Conservation (phyloP, 2,888 invertebrate genomes). For the Troides helena region DNA sequence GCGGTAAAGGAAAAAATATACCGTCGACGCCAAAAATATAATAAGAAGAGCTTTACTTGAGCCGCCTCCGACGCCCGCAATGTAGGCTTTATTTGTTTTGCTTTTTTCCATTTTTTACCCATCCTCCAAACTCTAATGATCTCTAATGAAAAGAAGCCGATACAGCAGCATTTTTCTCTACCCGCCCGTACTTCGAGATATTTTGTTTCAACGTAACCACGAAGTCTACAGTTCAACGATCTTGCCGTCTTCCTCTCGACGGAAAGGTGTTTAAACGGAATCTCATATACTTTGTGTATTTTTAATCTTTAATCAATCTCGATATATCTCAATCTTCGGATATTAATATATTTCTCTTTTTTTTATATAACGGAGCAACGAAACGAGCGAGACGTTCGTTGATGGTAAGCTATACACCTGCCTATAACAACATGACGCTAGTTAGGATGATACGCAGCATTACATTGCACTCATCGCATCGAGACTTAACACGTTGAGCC, state of each 20-base stretch:
- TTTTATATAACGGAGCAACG: too few relatives aligned
- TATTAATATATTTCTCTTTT: neutral
- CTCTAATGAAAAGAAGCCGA: slow-evolving; percentile 71
- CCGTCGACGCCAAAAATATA: slow-evolving; percentile 17
- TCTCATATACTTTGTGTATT: neutral
- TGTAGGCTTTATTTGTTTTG: slow-evolving; percentile 60
- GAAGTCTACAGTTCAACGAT: slow-evolving; percentile 51
- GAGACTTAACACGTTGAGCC: too few relatives aligned
- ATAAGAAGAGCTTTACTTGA: slow-evolving; percentile 33
- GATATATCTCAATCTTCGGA: neutral
- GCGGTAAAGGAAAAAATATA: slow-evolving; percentile 17
- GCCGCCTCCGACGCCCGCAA: slow-evolving; percentile 49
- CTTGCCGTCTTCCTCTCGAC: slow-evolving; percentile 17
- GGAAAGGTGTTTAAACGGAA: slow-evolving; percentile 22
- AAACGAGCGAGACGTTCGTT: too few relatives aligned
- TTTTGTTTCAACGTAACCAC: slow-evolving; percentile 54
- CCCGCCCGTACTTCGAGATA: slow-evolving; percentile 40
- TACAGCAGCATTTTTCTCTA: slow-evolving; percentile 49
- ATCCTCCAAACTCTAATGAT: slow-evolving; percentile 70
- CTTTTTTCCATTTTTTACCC: slow-evolving; percentile 49
- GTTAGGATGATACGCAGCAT: too few relatives aligned
- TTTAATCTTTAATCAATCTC: neutral
- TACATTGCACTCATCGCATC: too few relatives aligned
- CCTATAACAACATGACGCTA: too few relatives aligned
- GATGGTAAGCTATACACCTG: too few relatives aligned